Conservation (phyloP, 2,113 vertebrate genomes). For the Nycticebus coucang region DNA sequence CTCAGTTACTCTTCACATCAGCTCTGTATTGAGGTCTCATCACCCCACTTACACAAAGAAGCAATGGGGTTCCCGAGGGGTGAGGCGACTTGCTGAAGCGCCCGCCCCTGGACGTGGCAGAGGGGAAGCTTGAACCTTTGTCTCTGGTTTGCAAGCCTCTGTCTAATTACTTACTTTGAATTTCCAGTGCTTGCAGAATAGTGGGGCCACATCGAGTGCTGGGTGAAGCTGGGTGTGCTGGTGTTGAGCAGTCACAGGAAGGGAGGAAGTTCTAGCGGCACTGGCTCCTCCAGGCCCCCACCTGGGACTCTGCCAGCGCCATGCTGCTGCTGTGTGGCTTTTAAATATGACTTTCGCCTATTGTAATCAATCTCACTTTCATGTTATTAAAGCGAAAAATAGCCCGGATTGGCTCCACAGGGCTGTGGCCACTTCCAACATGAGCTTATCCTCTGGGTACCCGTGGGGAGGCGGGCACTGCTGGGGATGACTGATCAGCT, state of each 20-base stretch:
- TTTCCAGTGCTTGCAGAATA: neutral
- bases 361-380: neutral
- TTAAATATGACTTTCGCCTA: neutral
- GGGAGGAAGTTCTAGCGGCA: neutral
- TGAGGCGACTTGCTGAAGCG: neutral
- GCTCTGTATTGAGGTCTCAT: neutral
- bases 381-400: neutral
- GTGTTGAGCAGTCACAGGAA: neutral
- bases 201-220: neutral
- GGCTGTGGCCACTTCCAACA: neutral
- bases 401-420: neutral
- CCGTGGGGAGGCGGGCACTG: too few relatives aligned
- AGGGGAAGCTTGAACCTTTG: neutral
- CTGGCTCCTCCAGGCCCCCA: neutral
- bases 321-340: neutral
- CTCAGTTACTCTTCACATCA: neutral
- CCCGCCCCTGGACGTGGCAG: neutral
- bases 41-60: neutral
- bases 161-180: neutral
- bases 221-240: neutral
- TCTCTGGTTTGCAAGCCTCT: neutral
- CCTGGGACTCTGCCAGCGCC: neutral
- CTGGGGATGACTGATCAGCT: fast-evolving
- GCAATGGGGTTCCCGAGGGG: neutral
- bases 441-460: neutral